Base-by-base conservation (phyloP, 1,140 invertebrate genomes). In the Phymastichus coffea region DNA sequence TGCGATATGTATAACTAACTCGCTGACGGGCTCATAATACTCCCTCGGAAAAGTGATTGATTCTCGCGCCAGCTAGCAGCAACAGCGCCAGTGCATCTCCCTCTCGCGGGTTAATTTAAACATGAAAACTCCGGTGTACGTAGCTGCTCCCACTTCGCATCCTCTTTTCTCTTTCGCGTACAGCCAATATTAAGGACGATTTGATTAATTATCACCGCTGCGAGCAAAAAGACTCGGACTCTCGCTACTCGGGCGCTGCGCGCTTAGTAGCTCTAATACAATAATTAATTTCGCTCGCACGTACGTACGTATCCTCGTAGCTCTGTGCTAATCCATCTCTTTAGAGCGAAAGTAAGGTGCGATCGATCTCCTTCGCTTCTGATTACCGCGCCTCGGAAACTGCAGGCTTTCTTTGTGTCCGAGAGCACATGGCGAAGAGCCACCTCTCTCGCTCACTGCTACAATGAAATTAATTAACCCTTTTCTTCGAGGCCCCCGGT, bases 241-340 rank as follows among this genome's bases (percentile, higher is more conserved):
- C 25, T 14, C 46, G 35, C 40, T n/a, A 55, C 44, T 30, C 40
- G 9, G 25, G 37, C 19, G 20, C 38, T 55, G 33, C 43, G 30
- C 38, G 40, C 26, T 55, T 33, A n/a, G n/a, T n/a, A n/a, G n/a
- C n/a, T n/a, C n/a, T n/a, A 43, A 48, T 43, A 55, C 26, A 56
- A 56, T 37, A 47, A 56, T 56, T 56, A 47, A 47, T 56, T 56
- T 56, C 23, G 12, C 12, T 20, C 15, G 38, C 12, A 10, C 51
- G 17, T 23, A n/a, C n/a, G n/a, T n/a, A n/a, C n/a, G n/a, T n/a
- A n/a, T n/a, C n/a, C n/a, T n/a, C n/a, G n/a, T n/a, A n/a, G n/a
- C n/a, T n/a, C n/a, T n/a, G n/a, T n/a, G n/a, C 53, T 37, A 37
- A 56, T 56, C 41, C 53, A 47, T 56, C 43, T 56, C 41, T 37